Conservation (phyloP, 2,888 invertebrate genomes). For the Ephialtes manifestator region DNA sequence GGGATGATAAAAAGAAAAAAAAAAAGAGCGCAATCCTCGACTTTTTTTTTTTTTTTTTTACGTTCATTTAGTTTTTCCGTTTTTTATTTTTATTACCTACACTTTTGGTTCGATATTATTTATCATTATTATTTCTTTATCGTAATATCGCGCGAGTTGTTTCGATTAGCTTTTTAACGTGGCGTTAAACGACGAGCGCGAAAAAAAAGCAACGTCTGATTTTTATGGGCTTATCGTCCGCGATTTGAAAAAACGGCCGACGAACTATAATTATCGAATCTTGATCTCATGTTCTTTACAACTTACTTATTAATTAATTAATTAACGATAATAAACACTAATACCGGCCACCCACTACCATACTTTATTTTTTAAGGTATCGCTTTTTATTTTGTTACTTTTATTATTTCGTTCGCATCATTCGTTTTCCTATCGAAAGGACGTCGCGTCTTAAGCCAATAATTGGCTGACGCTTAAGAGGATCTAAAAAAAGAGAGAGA, state of each 20-base stretch:
- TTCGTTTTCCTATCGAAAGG: slow-evolving; percentile 18
- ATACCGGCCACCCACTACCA: slow-evolving; percentile 79
- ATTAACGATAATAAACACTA: slow-evolving; percentile 73
- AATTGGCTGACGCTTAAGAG: not conserved
- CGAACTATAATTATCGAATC: slow-evolving; percentile 81
- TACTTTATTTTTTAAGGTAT: slow-evolving; percentile 72
- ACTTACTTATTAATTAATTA: slow-evolving; percentile 73
- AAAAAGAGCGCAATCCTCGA: not conserved
- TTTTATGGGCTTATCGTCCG: slow-evolving; percentile 33
- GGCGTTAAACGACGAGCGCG: slow-evolving; percentile 12
- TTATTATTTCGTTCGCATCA: slow-evolving; percentile 54
- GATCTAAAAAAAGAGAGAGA: no score
- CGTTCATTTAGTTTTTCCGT: slow-evolving; percentile 22
- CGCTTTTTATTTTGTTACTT: slow-evolving; percentile 73
- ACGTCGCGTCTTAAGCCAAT: slow-evolving; percentile 47
- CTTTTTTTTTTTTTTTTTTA: slow-evolving; percentile 43
- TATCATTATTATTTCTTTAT: slow-evolving; percentile 24
- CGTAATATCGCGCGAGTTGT: slow-evolving; percentile 13
- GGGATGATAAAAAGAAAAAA: slow-evolving; percentile 40
- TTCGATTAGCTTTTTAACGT: not conserved
- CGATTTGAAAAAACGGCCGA: slow-evolving; percentile 71
- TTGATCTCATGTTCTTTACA: slow-evolving; percentile 84
- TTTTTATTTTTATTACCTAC: slow-evolving; percentile 11
- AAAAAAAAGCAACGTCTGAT: slow-evolving; percentile 14
- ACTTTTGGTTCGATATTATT: not conserved